Conservation (phyloP, 1,140 invertebrate genomes). For the Odontomachus brunneus region DNA sequence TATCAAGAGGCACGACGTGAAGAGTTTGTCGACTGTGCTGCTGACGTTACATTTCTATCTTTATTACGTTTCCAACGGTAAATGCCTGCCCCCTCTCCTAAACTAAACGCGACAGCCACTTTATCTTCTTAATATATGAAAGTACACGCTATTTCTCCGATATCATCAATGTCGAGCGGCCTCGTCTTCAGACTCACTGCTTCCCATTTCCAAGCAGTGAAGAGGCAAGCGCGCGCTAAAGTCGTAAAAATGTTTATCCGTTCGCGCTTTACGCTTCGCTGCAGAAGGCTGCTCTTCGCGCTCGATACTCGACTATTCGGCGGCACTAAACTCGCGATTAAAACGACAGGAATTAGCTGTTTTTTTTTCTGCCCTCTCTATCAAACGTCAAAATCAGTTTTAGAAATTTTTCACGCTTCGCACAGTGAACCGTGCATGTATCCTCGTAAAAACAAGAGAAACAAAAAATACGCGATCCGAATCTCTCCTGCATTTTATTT, state of each 20-base stretch:
- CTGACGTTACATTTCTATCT: too few species aligned
- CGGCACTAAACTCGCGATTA: not conserved
- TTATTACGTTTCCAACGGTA: not conserved
- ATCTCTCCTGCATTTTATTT: not conserved
- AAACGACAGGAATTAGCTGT: not conserved
- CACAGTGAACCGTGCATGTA: not conserved
- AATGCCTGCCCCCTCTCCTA: not conserved
- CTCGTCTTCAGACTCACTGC: not conserved
- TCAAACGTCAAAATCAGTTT: conserved; percentile 29
- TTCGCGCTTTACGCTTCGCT: conserved; percentile 1
- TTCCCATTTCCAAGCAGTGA: not conserved
- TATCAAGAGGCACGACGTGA: too few species aligned
- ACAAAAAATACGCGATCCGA: conserved; percentile 20
- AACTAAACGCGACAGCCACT: too few species aligned
- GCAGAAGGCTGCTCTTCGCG: not conserved
- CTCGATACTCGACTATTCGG: not conserved
- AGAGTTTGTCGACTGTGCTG: too few species aligned
- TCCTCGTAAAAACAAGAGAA: not conserved
- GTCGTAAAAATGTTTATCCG: conserved; percentile 11
- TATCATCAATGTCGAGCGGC: conserved; percentile 1
- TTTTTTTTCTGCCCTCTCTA: not conserved
- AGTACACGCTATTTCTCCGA: not conserved
- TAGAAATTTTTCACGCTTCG: conserved; percentile 5
- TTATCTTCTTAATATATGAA: not conserved
- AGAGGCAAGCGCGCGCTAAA: not conserved